These are phyloP conservation scores for Ibycter americanus DNA, from an alignment of 2,797 vertebrate species.

Conservation along the genomic window DNA sequence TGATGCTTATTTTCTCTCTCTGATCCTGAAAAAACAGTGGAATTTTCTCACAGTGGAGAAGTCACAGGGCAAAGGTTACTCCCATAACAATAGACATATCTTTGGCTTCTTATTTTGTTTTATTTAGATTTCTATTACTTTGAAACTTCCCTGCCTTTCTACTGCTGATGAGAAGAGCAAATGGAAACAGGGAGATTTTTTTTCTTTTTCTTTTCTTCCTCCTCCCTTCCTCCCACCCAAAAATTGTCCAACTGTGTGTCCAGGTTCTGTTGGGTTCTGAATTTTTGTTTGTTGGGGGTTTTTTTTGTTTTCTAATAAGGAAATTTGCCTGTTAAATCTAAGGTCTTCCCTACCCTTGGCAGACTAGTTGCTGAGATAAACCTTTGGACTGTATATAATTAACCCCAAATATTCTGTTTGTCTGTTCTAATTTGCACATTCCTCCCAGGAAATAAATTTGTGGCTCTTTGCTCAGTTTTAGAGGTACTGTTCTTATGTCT, in stretches of 20 bases:
- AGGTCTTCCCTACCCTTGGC: background rate
- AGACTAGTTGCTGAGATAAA: background rate
- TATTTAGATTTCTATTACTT: background rate
- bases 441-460: background rate
- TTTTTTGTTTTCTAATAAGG: background rate
- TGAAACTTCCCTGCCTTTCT: background rate
- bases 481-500: background rate
- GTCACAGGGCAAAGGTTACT: background rate
- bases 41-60: background rate
- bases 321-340: background rate
- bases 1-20: background rate
- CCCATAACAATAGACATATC: background rate
- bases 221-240: too few relatives aligned
- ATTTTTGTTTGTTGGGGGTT: accelerated
- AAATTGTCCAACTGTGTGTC: background rate
- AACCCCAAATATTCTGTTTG: background rate
- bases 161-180: background rate
- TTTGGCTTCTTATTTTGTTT: background rate
- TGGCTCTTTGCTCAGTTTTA: background rate
- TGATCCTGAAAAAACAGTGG: background rate
- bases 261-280: background rate
- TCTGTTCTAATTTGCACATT: background rate
- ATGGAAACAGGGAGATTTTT: background rate
- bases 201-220: background rate
- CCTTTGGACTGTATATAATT: background rate